Evolutionary conservation across 2,888 invertebrate genomes (phyloP).

Genomic region (Papilio demoleus): DNA sequence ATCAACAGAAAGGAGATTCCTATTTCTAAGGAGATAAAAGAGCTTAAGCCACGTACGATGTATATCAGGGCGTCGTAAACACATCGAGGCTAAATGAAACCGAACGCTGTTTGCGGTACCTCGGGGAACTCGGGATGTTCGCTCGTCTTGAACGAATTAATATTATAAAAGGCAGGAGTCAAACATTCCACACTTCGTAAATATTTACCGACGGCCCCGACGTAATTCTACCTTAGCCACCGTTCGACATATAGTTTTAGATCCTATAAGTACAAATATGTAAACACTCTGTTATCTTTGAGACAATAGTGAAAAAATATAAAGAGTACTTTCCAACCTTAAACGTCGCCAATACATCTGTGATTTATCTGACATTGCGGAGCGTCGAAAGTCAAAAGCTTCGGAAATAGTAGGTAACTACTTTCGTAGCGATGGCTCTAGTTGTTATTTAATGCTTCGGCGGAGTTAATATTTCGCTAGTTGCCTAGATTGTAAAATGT

Average conservation of each 20-base stretch:
- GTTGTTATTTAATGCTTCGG: too few species aligned
- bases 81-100: conserved; percentile 39
- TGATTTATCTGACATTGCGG: too few species aligned
- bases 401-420: too few species aligned
- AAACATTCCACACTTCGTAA: conserved; percentile 43
- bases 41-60: conserved; percentile 36
- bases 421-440: too few species aligned
- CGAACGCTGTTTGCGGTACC: conserved; percentile 40
- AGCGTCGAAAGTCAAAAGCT: too few species aligned
- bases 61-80: conserved; percentile 38
- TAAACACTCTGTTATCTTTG: neutral
- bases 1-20: conserved; percentile 21
- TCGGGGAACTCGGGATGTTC: conserved; percentile 40
- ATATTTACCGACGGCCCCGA: conserved; percentile 43
- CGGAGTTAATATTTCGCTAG: too few species aligned
- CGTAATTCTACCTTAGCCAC: conserved; percentile 36
- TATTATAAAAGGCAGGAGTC: conserved; percentile 45
- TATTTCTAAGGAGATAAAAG: conserved; percentile 29
- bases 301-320: too few species aligned
- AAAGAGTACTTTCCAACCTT: too few species aligned
- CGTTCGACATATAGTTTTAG: conserved; percentile 11
- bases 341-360: too few species aligned
- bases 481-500: too few species aligned
- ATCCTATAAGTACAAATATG: neutral
- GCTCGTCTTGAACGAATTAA: conserved; percentile 45